phyloP scores from a whole-genome alignment of 2,113 vertebrate genomes.

The Actinemys pallida region DNA sequence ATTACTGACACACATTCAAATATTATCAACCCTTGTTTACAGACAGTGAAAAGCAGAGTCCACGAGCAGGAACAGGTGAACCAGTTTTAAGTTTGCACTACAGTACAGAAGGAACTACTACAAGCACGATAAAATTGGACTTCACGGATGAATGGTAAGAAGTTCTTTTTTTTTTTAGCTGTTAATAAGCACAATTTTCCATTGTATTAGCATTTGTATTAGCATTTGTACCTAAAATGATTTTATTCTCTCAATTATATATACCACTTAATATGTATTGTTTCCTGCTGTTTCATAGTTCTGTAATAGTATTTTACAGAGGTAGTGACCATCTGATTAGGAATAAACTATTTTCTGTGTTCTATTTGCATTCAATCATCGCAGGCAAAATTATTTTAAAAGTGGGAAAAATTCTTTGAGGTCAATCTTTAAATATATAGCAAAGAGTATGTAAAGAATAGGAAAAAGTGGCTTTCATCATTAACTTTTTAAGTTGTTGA shows the following conservation, averaged over 20 bases:
- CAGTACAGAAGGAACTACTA: slow-evolving; percentile 97
- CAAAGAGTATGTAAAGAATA: not conserved
- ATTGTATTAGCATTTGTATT: not conserved
- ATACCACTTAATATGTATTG: not conserved
- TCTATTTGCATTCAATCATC: not conserved
- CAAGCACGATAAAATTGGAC: slow-evolving; percentile 98
- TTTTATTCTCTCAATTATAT: not conserved
- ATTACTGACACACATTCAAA: slow-evolving; percentile 63
- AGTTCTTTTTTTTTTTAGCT: slow-evolving; percentile 8
- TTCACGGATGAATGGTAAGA: slow-evolving; percentile 98
- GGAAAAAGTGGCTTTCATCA: not conserved
- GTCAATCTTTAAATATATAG: not conserved
- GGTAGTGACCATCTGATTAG: not conserved
- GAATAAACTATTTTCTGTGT: not conserved
- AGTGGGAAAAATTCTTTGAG: not conserved
- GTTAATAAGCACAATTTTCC: not conserved
- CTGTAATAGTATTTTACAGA: not conserved
- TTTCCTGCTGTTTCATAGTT: not conserved
- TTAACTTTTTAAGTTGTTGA: not conserved
- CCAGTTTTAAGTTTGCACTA: slow-evolving; percentile 97
- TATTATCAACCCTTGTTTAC: slow-evolving; percentile 78
- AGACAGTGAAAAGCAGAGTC: slow-evolving; percentile 85
- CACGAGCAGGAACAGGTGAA: slow-evolving; percentile 86
- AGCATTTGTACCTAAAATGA: not conserved
- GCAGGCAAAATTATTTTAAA: not conserved